Conservation (phyloP, 2,888 invertebrate species). For the Ferrisia virgata region DNA sequence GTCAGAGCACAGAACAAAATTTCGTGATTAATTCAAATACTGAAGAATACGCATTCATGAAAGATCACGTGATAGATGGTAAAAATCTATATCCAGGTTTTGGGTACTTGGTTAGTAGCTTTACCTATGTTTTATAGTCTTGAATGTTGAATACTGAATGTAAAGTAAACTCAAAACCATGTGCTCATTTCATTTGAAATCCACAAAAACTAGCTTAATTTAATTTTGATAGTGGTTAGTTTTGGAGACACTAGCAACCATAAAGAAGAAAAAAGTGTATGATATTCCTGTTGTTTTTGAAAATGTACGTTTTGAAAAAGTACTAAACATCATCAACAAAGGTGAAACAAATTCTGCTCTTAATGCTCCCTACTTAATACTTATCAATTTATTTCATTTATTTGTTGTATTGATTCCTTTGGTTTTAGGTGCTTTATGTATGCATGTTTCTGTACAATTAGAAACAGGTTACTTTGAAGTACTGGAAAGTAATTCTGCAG, state of each 20-base stretch:
- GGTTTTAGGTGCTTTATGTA: conserved; percentile 49
- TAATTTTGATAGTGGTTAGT: neutral
- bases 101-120: conserved; percentile 71
- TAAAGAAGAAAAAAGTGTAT: neutral
- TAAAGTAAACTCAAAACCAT: no score
- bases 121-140: no score
- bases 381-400: no score
- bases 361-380: neutral
- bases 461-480: no score
- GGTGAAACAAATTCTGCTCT: neutral
- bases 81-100: conserved; percentile 92
- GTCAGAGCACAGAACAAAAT: neutral
- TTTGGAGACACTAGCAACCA: neutral
- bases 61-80: conserved; percentile 89
- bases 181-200: no score
- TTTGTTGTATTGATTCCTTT: neutral
- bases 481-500: no score
- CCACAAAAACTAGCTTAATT: neutral
- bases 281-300: neutral
- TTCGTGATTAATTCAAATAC: conserved; percentile 55
- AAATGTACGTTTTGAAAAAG: neutral
- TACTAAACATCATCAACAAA: neutral
- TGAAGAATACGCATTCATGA: conserved; percentile 64
- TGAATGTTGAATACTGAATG: no score
- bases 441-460: no score